Base-by-base conservation (phyloP, 2,888 invertebrate species). In the Polydrusus cervinus region DNA sequence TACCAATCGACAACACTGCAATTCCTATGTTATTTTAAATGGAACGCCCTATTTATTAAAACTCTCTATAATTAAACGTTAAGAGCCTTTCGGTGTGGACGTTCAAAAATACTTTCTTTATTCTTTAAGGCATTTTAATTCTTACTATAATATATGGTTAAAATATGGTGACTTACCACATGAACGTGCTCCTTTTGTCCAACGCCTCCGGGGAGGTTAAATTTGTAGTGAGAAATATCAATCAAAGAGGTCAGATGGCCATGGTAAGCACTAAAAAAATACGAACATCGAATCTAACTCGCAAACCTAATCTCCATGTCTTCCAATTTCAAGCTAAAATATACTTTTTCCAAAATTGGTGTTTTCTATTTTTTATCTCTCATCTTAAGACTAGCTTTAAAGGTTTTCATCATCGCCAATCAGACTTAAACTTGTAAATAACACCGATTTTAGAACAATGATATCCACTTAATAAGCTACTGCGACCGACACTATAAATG, bases 211-310 rank as follows among this genome's bases (percentile, higher is more conserved):
- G 95, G 94, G 83, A 94, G 93, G 88, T 96, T 95, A 89, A 98
- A 96, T 90, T 99, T 99, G 92, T 99, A 99, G 71, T 99, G 98
- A 80, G 98, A 99, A 85, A 99, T 94, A 89, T 97, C 96, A 89
- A 99, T 97, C 88, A 97, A 93, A 78, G 97, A 95, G 74, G 95
- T 95, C 87, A 99, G 92, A 88, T 99, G 98, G 79, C 99, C 99
- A 89, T 99, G 99, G 91, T 99, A 99, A 73, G 99, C 99, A 90
- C 99, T 99, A 92, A 83, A 91, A 90, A 89, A 91, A 90, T 81
- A 83, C 71, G 72, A 78, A 76, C 80, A 76, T 81, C 79, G 82
- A 80, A 81, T 78, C 79, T 78, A 67, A 74, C 80, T 60, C 49
- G 9, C 51, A 67, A 34, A 61, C 38, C 49, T 16, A 49, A 62